These are phyloP conservation scores for Orussus abietinus DNA, from an alignment of 1,140 invertebrate genomes.

Conservation along the genomic window DNA sequence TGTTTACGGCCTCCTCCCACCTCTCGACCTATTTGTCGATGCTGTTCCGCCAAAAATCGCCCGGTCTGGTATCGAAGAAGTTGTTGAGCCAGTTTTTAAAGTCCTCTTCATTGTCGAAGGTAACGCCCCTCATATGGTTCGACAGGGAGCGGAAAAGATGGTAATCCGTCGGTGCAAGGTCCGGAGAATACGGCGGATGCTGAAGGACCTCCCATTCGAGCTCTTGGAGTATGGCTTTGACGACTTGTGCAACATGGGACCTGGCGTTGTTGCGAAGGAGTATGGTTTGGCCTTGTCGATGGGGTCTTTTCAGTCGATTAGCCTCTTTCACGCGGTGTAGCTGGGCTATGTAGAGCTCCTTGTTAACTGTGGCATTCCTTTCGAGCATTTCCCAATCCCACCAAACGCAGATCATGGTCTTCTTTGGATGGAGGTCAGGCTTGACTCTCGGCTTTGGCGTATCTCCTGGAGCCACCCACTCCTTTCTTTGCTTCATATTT, in stretches of 20 bases:
- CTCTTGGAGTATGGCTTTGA: conserved; percentile 4
- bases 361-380: conserved; percentile 9
- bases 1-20: no score
- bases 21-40: no score
- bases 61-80: conserved; percentile 1
- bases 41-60: conserved; percentile 8
- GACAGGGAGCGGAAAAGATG: conserved; percentile 34
- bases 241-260: no score
- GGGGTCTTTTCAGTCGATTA: conserved; percentile 8
- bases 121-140: conserved; percentile 30
- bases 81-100: conserved; percentile 13
- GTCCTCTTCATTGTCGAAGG: conserved; percentile 29
- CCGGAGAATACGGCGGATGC: conserved; percentile 44
- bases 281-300: conserved; percentile 10
- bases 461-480: no score
- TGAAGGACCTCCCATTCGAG: conserved; percentile 34
- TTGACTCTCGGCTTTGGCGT: no score
- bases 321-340: conserved; percentile 10
- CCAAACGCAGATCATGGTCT: no score
- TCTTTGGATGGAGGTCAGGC: no score
- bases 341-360: no score
- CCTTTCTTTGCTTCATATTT: no score
- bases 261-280: no score
- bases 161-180: conserved; percentile 43
- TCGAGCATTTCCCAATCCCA: conserved; percentile 8